Evolutionary conservation across 2,888 invertebrate genomes (phyloP), one percentile per base, ranked within the genome.

Genomic region (Odiellus spinosus): DNA sequence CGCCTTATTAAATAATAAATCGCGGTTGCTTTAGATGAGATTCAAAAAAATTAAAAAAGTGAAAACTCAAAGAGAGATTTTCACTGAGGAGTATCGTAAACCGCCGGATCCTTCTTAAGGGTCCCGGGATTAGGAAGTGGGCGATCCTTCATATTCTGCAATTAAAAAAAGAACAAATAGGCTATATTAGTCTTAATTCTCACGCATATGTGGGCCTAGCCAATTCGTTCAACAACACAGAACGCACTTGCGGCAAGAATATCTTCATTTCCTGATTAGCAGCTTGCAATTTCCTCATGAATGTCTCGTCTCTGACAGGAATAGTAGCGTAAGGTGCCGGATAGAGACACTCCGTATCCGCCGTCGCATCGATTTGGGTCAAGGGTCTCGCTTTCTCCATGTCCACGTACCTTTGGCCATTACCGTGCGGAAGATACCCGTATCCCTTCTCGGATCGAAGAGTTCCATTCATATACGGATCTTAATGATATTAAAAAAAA

Each of bases 251-350:
- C 12, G 46, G 48, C 8, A 52, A 26, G 42, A 52, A 52, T 4
- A 40, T 26, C 20, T 48, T 50, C 48, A 52, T 50, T 21, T 52
- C 52, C 35, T 51, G 51, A 19, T 50, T 45, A 17, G 52, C 50
- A 26, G 48, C 50, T 3, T 38, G 43, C 36, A 44, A 41, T 3
- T 45, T 46, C 15, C 50, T 48, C 26, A 47, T 49, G 1, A 45
- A 49, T 2, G 45, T 19, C n/a, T 44, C 47, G 12, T 52, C 53
- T 8, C 52, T 48, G 46, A 50, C 48, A 3, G 50, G 46, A 14
- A 52, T 50, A 8, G 52, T 52, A 11, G 52, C 52, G 21, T 52
- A 52, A 4, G 52, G 52, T 10, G 50, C 48, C 8, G 52, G 52
- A 15, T 44, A 52, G 8, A 26, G 26, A 8, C 26, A 26, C 33